A percentile compares a stretch with the other conserved stretches of the same genome.
Conservation (phyloP, 2,797 vertebrate species). For the Anabacerthia variegaticeps region DNA sequence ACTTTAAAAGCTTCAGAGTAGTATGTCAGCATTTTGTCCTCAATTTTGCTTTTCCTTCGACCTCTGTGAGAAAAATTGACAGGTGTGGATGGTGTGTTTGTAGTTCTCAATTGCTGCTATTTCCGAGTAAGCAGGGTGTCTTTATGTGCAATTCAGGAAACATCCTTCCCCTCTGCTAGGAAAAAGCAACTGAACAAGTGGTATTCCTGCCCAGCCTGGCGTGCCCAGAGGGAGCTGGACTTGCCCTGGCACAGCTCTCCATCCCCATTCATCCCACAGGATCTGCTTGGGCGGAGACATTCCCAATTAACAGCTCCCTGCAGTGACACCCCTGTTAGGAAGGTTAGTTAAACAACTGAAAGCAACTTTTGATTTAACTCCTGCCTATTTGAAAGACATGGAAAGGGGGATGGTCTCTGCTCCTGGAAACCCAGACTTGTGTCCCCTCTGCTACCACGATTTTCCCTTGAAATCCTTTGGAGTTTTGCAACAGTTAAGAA, state of each 20-base stretch:
- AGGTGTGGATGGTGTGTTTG: background rate
- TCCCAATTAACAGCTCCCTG: background rate
- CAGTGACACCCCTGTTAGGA: rapidly evolving
- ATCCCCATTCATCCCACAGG: background rate
- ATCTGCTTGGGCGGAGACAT: background rate
- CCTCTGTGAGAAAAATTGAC: background rate
- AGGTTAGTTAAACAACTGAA: background rate
- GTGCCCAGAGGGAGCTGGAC: background rate
- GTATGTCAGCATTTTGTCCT: background rate
- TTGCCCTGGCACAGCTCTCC: background rate
- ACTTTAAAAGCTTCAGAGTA: background rate
- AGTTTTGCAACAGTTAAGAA: background rate
- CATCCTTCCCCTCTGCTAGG: no score
- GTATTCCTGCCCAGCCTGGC: background rate
- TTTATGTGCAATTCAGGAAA: background rate
- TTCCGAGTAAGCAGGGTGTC: background rate
- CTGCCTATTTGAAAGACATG: background rate
- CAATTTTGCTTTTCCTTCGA: background rate
- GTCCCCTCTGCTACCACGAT: background rate
- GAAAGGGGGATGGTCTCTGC: background rate
- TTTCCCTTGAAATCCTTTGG: background rate
- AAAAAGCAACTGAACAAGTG: rapidly evolving
- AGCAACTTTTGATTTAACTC: background rate
- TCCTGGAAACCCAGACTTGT: background rate
- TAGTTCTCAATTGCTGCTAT: background rate